phyloP scores from a whole-genome alignment of 2,797 vertebrate genomes.

The Lutjanus argentimaculatus region DNA sequence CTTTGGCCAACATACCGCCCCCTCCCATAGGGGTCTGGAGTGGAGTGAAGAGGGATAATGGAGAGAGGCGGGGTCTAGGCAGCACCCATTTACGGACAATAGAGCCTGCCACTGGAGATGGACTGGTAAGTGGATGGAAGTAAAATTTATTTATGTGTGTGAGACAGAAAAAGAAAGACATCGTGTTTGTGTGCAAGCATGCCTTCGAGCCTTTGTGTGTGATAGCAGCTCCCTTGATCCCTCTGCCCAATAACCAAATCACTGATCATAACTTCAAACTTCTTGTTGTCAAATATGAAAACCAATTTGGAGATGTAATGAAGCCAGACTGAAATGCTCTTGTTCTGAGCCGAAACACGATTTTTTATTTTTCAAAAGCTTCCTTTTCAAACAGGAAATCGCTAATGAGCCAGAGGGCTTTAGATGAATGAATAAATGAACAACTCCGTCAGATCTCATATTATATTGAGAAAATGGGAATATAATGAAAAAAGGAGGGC shows the following conservation, averaged over 20 bases:
- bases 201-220: constrained; percentile 17
- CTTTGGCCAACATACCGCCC: constrained; percentile 50
- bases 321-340: constrained; percentile 25
- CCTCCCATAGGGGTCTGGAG: constrained; percentile 32
- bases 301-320: constrained; percentile 36
- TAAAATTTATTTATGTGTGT: constrained; percentile 29
- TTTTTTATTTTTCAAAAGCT: constrained; percentile 64
- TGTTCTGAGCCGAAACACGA: constrained; percentile 20
- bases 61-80: constrained; percentile 28
- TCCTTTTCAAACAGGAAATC: constrained; percentile 63
- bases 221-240: constrained; percentile 20
- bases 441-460: constrained; percentile 20
- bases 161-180: constrained; percentile 2
- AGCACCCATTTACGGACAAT: constrained; percentile 51
- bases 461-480: constrained; percentile 27
- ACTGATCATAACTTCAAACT: constrained; percentile 42
- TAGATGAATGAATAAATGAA: constrained; percentile 43
- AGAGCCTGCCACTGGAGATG: constrained; percentile 19
- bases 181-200: constrained; percentile 13
- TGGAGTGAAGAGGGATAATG: constrained; percentile 36
- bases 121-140: constrained; percentile 15
- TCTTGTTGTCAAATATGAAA: constrained; percentile 39
- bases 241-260: constrained; percentile 26
- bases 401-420: constrained; percentile 67
- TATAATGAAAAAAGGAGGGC: constrained; percentile 52